Evolutionary conservation across 2,113 vertebrate species (phyloP), one percentile per base, ranked within the genome.

Genomic region (Pycnonotus jocosus): DNA sequence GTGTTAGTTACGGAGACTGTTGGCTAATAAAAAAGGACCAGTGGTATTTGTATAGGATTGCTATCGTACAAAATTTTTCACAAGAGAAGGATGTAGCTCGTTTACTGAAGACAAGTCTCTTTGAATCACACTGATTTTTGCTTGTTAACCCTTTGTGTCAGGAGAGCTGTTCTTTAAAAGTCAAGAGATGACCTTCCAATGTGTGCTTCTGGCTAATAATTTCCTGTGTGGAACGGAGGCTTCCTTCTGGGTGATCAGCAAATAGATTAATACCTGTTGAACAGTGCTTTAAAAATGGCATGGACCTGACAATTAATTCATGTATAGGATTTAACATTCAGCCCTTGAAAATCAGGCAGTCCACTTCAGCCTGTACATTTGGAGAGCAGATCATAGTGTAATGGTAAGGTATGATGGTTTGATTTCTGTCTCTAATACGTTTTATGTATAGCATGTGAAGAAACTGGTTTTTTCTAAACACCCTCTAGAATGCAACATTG

Each of bases 101-200:
- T 88, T 93, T 90, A 81, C 83, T 81, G 57, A 72, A 90, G 65
- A 54, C 28, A 81, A 64, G 74, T 88, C 33, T 77, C 71, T 88
- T 61, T 60, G 56, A 92, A 88, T 53, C 31, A 53, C 28, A 60
- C 31, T 78, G 83, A 89, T 88, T 95, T 94, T 94, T 64, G 30
- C 57, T 90, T 92, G 47, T 94, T 95, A 95, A 88, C 94, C 68
- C 95, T 94, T 95, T 95, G 38, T 88, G 60, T 70, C 45, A 77
- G 85, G 47, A 80, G 51, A 85, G 30, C 24, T 83, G 17, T 81
- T 94, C 51, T 56, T 54, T 40, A 42, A 42, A 92, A 89, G 50
- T 81, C 87, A 94, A 76, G 69, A 85, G 65, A 62, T 54, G 82
- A 90, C 79, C 76, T 95, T 92, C 79, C 80, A 78, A 15, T 48